phyloP scores from a whole-genome alignment of 92 coral and sea anemone species.

The Epizoanthus scotinus region DNA sequence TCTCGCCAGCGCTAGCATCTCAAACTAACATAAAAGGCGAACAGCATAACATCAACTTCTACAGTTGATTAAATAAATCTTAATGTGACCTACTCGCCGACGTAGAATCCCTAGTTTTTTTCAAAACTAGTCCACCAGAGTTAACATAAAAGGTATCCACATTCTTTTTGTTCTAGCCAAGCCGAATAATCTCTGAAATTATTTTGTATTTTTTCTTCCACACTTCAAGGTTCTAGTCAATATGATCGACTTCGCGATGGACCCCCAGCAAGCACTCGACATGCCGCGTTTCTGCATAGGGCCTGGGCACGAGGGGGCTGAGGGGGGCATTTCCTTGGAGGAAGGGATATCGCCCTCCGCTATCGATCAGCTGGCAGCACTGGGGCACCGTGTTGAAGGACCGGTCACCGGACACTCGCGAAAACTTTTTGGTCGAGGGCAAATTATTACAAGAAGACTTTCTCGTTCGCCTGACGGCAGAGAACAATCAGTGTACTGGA shows the following conservation, averaged over 20 bases:
- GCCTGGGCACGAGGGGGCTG: slow-evolving; percentile 35
- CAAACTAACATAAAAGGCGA: no score
- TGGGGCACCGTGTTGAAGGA: slow-evolving; percentile 74
- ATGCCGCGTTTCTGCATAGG: slow-evolving; percentile 80
- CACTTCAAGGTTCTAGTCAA: slow-evolving; percentile 76
- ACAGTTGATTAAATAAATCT: no score
- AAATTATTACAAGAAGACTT: slow-evolving; percentile 68
- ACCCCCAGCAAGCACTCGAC: slow-evolving; percentile 96
- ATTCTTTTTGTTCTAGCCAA: no score
- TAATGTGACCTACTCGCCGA: no score
- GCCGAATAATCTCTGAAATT: no score
- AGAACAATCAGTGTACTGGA: slow-evolving; percentile 78
- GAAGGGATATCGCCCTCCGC: slow-evolving; percentile 73
- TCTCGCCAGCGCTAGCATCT: no score
- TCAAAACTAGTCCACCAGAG: no score
- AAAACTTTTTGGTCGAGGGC: slow-evolving; percentile 85
- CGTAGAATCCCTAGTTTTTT: no score
- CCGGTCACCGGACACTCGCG: slow-evolving; percentile 72
- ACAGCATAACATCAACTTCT: no score
- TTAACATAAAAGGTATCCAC: no score
- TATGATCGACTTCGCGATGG: slow-evolving; percentile 97
- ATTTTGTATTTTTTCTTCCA: not conserved
- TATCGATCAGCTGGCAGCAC: slow-evolving; percentile 48
- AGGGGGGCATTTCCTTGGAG: slow-evolving; percentile 66
- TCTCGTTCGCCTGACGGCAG: slow-evolving; percentile 57